Evolutionary conservation across 2,113 vertebrate species (phyloP), one percentile per base, ranked within the genome.

Genomic region (Platichthys stellatus): DNA sequence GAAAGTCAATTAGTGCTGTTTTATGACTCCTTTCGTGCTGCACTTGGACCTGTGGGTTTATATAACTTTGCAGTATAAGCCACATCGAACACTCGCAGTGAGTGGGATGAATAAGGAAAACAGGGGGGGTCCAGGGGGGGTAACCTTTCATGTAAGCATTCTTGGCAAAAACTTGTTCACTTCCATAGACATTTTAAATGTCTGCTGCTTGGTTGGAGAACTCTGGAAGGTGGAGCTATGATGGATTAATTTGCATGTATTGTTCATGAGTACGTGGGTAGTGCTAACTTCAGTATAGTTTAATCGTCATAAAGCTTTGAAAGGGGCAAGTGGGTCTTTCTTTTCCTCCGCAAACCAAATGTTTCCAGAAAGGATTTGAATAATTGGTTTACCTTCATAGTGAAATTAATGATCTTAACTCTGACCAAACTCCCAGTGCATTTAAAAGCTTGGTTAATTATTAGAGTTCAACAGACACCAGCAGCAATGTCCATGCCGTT

Each of bases 131-230:
- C 53, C 80, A 86, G n/a, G n/a, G n/a, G n/a, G n/a, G 84, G 69
- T 79, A 84, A 89, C 83, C 78, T 84, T 84, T 88, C 78, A 83
- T 90, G 84, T 92, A 59, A 87, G 80, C 64, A 77, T 85, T 89
- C 75, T 89, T 90, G 78, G 82, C 86, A 86, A 85, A 74, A 82
- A 64, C 68, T 51, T 28, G 60, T 80, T 77, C 74, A 76, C 65
- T 82, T 89, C 73, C 75, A 35, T 61, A 38, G 68, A 87, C 59
- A 78, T 78, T 84, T 82, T 60, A 54, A 64, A 78, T 82, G 83
- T 85, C 28, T 54, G 70, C 65, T 76, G 70, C 70, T 70, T 53
- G 18, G 77, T 74, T 81, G 76, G 83, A 78, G 35, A 83, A 64
- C 64, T 69, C 67, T 86, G 76, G 84, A 80, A 85, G 24, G 68